Conservation (phyloP, 2,113 vertebrate species). For the Probosciger aterrimus region DNA sequence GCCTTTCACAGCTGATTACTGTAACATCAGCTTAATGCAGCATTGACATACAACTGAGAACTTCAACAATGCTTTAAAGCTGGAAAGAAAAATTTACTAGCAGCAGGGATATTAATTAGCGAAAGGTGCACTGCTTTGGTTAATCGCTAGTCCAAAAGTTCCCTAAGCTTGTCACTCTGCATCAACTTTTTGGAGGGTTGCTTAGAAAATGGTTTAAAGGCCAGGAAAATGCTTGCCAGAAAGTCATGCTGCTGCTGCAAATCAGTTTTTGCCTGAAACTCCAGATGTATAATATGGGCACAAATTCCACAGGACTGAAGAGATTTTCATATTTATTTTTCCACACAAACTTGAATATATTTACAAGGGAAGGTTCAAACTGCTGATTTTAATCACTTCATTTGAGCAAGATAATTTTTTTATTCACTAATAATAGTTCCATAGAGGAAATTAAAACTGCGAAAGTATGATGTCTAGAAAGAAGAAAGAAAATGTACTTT, state of each 20-base stretch:
- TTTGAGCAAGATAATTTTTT: background rate
- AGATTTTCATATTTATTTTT: background rate
- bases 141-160: conserved; percentile 38
- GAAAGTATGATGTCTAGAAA: background rate
- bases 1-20: conserved; percentile 72
- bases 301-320: background rate
- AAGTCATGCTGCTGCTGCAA: background rate
- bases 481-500: background rate
- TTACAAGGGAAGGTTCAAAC: background rate
- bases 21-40: conserved; percentile 58
- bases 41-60: conserved; percentile 65
- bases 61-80: conserved; percentile 48
- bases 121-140: conserved; percentile 43
- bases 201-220: conserved; percentile 2
- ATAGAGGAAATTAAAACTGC: background rate
- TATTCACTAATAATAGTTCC: background rate
- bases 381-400: background rate
- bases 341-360: background rate
- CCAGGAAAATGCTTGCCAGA: background rate
- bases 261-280: background rate
- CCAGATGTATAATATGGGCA: background rate
- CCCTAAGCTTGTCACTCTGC: conserved; percentile 19
- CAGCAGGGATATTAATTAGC: conserved; percentile 46
- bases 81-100: conserved; percentile 45
- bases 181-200: background rate